A percentile compares a stretch with the other conserved stretches of the same genome.
These are phyloP conservation scores for Liopterus haemorrhoidalis DNA, from an alignment of 2,888 invertebrate species.

Conservation along the genomic window DNA sequence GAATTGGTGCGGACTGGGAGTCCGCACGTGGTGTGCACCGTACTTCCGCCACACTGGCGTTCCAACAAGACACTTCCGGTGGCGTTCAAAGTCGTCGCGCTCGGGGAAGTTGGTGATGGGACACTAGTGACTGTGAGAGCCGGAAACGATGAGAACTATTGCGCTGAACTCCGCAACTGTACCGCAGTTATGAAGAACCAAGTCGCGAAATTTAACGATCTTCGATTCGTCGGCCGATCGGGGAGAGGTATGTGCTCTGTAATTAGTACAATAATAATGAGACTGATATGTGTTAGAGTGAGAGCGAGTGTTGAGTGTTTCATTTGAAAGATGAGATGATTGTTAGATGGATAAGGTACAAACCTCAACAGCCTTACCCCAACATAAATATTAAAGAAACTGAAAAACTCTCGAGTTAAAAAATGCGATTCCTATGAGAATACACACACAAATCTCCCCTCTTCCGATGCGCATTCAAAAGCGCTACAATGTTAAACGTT, in stretches of 20 bases:
- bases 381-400: not conserved
- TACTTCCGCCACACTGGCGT: slow-evolving; percentile 93
- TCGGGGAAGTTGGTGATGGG: slow-evolving; percentile 92
- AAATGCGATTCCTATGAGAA: slow-evolving; percentile 6
- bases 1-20: slow-evolving; percentile 88
- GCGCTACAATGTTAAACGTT: slow-evolving; percentile 15
- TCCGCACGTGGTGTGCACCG: slow-evolving; percentile 93
- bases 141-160: slow-evolving; percentile 97
- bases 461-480: not conserved
- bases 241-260: slow-evolving; percentile 90
- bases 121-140: slow-evolving; percentile 93
- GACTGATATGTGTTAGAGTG: too few relatives aligned
- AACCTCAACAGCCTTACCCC: not conserved
- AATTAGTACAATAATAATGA: too few relatives aligned
- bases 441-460: slow-evolving; percentile 4
- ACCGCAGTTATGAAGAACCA: slow-evolving; percentile 97
- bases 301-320: slow-evolving; percentile 11
- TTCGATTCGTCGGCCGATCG: slow-evolving; percentile 96
- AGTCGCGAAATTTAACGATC: slow-evolving; percentile 97
- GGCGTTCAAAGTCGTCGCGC: slow-evolving; percentile 92
- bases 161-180: slow-evolving; percentile 90
- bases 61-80: slow-evolving; percentile 97
- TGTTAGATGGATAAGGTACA: not conserved
- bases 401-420: not conserved
- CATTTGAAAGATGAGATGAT: too few relatives aligned